Evolutionary conservation across 2,113 vertebrate genomes (phyloP).

Genomic region (Neofelis nebulosa): DNA sequence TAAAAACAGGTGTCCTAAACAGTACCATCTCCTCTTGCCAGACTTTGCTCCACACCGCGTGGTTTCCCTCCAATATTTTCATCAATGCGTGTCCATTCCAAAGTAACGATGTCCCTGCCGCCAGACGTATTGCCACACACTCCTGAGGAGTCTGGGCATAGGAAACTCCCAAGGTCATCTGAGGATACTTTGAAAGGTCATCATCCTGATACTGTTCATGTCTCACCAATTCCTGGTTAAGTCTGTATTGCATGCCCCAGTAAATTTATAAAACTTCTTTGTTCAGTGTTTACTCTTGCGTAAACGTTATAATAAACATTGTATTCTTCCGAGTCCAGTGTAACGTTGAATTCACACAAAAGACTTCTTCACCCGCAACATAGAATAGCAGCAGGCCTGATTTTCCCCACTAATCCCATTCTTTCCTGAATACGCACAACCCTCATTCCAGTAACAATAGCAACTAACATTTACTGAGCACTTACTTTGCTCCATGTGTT

Average conservation of each 20-base stretch:
- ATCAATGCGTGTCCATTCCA: background rate
- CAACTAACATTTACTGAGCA: background rate
- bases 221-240: background rate
- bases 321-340: background rate
- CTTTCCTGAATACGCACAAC: background rate
- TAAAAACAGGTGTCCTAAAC: background rate
- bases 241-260: background rate
- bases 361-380: background rate
- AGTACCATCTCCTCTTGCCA: background rate
- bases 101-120: background rate
- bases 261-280: background rate
- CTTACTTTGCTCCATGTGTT: background rate
- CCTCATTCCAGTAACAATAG: background rate
- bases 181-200: background rate
- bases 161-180: background rate
- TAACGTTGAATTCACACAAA: background rate
- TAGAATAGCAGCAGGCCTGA: background rate
- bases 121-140: background rate
- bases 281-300: background rate
- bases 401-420: background rate
- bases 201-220: background rate
- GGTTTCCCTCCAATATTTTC: background rate
- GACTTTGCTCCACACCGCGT: background rate
- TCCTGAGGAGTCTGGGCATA: background rate
- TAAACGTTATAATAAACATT: background rate